Evolutionary conservation across 2,888 invertebrate genomes (phyloP), one percentile per base, ranked within the genome.

Genomic region (Drosophila robusta): DNA sequence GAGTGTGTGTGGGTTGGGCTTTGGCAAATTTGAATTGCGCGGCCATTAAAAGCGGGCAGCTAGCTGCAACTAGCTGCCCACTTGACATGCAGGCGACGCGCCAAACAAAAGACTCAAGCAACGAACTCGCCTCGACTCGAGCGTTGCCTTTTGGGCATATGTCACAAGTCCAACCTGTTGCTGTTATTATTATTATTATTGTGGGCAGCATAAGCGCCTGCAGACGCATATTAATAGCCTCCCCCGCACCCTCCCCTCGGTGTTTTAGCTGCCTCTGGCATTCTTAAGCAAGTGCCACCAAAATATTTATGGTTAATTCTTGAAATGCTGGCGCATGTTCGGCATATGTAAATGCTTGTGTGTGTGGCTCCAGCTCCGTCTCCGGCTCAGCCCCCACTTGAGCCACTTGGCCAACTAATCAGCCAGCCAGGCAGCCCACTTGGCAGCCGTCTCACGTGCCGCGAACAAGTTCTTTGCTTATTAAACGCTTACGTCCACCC

Each of bases 301-400:
- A 52, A 72, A 55, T 77, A 79, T 80, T 75, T 78, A 80, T 82
- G 79, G 61, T 56, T 66, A 75, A 78, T 81, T 84, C 77, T 73
- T 50, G 45, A 74, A 70, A 16, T 58, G 72, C n/a, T 36, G 65
- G 64, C 66, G 70, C 84, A 81, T 82, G 82, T 52, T 73, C 67
- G 49, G 82, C 84, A 82, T 84, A 80, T 79, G 75, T 73, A 79
- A 79, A 75, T 42, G 22, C 26, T 26, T 12, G 16, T 8, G 36
- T 32, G 32, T 32, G 32, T 32, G 32, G 11, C 34, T 34, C 4
- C 7, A 11, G 11, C 34, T 29, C 29, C 29, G 9, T 8, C 9
- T 29, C 7, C n/a, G 14, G 8, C 8, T 38, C 11, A n/a, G 38
- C 44, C 24, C 24, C 22, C 49, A 34, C 34, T n/a, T 39, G 12